phyloP scores from a whole-genome alignment of 2,888 invertebrate genomes.

The Pherbina coryleti region DNA sequence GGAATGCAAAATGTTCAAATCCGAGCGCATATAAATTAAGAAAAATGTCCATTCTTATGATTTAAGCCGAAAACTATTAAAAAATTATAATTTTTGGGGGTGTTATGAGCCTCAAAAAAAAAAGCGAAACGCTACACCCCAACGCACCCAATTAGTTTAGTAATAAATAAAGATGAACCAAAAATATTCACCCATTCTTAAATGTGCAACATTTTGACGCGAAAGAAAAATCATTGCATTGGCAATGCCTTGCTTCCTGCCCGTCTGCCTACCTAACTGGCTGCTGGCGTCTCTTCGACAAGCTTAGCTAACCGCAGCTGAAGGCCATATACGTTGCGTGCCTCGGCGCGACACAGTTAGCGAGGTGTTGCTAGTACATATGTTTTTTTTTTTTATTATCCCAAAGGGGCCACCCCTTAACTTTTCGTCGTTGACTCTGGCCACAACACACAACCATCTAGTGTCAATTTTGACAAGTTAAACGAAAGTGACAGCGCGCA shows the following conservation, averaged over 20 bases:
- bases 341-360: background rate
- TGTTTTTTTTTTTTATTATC: slow-evolving; percentile 5
- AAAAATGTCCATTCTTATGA: too few species aligned
- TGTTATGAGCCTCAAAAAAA: too few species aligned
- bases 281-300: background rate
- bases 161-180: too few species aligned
- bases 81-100: too few species aligned
- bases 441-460: background rate
- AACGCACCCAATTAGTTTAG: too few species aligned
- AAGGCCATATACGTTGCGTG: background rate
- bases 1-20: too few species aligned
- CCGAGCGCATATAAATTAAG: too few species aligned
- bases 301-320: background rate
- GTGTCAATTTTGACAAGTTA: slow-evolving; percentile 40
- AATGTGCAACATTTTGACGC: too few species aligned
- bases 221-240: slow-evolving; percentile 9
- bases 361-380: slow-evolving; percentile 5
- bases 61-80: too few species aligned
- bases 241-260: background rate
- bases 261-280: background rate
- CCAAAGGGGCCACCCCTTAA: background rate
- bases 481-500: slow-evolving; percentile 44
- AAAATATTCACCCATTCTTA: too few species aligned
- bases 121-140: too few species aligned
- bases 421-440: background rate